Percentiles rank a stretch among this genome's conserved stretches.
phyloP scores from a whole-genome alignment of 2,113 vertebrate species.

The Ictalurus furcatus region DNA sequence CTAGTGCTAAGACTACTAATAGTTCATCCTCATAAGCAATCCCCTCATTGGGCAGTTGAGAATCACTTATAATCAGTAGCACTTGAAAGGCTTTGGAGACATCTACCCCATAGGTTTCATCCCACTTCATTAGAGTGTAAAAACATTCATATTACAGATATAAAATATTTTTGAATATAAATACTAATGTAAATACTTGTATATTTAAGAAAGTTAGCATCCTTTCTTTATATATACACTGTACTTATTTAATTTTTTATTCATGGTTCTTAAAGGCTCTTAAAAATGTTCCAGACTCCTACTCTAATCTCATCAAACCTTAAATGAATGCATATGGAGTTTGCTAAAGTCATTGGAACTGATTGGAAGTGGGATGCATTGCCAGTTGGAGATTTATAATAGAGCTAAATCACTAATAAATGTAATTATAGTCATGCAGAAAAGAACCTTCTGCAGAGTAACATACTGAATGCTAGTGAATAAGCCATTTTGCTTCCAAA shows the following conservation, averaged over 20 bases:
- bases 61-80: not conserved
- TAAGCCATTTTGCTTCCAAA: conserved; percentile 14
- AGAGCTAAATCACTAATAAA: conserved; percentile 21
- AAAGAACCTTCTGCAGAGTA: not conserved
- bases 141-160: not conserved
- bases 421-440: conserved; percentile 9
- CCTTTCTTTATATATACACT: not conserved
- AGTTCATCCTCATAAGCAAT: not conserved
- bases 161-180: not conserved
- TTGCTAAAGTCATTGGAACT: conserved; percentile 17
- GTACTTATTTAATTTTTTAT: not conserved
- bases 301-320: conserved; percentile 8
- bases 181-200: no score
- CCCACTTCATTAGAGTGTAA: not conserved
- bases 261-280: not conserved
- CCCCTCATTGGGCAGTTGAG: not conserved
- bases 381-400: conserved; percentile 17
- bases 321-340: conserved; percentile 3
- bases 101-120: not conserved
- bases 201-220: not conserved
- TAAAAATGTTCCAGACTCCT: conserved; percentile 11
- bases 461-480: not conserved
- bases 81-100: not conserved
- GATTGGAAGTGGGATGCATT: conserved; percentile 1
- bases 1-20: not conserved